Percentiles rank a stretch among this genome's conserved stretches.
Evolutionary conservation across 2,113 vertebrate species (phyloP).

Genomic region (Silurus glanis): DNA sequence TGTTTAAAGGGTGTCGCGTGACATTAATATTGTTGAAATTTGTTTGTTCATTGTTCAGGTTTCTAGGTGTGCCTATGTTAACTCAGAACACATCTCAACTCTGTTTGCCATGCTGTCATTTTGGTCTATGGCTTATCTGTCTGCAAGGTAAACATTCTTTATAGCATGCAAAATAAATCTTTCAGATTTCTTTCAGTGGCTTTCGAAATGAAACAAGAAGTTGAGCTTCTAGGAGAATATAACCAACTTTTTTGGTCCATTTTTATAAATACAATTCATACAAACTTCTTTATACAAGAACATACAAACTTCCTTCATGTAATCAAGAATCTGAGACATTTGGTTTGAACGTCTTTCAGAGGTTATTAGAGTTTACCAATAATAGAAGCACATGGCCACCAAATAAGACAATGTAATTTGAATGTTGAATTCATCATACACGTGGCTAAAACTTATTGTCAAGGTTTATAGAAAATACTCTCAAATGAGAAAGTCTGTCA

Average conservation of each 20-base stretch:
- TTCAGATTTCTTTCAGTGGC: background rate
- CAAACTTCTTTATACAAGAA: background rate
- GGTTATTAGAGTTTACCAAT: background rate
- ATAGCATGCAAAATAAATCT: background rate
- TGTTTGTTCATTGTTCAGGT: background rate
- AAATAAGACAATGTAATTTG: background rate
- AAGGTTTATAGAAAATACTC: background rate
- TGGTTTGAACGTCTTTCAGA: background rate
- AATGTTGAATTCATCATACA: background rate
- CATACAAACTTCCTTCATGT: background rate
- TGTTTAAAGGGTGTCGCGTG: background rate
- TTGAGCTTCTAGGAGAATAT: background rate
- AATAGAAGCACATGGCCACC: background rate
- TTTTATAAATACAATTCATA: background rate
- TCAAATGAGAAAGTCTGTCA: background rate
- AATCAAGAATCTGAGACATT: background rate
- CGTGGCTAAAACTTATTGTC: background rate
- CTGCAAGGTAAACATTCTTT: background rate
- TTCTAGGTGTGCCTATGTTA: background rate
- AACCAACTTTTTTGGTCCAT: background rate
- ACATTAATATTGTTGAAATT: background rate
- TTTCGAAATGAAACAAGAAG: background rate
- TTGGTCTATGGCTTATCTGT: background rate
- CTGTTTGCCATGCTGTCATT: slow-evolving; percentile 7
- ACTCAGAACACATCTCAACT: slow-evolving; percentile 1